A percentile compares a stretch with the other conserved stretches of the same genome.
These are phyloP conservation scores for Lasioglossum marginatum DNA, from an alignment of 2,888 invertebrate species.

Conservation along the genomic window DNA sequence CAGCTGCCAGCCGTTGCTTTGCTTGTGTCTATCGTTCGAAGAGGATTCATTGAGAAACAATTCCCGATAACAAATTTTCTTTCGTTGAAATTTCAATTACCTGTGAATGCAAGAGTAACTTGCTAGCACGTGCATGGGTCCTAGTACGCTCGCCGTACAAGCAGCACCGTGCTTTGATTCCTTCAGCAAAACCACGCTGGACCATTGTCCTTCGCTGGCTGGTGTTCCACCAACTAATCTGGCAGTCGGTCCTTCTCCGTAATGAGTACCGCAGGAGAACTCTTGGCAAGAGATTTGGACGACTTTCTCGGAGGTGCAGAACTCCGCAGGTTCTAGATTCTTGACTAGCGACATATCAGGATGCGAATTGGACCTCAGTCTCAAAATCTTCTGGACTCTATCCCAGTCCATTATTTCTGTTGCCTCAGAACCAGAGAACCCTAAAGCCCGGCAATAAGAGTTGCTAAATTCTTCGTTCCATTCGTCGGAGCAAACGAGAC, in stretches of 20 bases:
- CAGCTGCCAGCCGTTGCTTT: conserved; percentile 80
- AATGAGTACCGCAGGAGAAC: conserved; percentile 82
- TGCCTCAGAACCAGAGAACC: conserved; percentile 85
- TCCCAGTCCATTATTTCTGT: conserved; percentile 84
- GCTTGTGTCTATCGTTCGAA: conserved; percentile 73
- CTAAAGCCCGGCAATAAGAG: conserved; percentile 86
- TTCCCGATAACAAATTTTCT: background rate
- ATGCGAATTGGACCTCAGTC: conserved; percentile 78
- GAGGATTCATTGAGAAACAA: background rate
- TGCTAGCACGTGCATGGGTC: conserved; percentile 83
- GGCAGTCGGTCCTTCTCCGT: conserved; percentile 81
- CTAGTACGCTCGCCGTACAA: conserved; percentile 83
- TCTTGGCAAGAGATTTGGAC: conserved; percentile 87
- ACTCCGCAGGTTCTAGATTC: conserved; percentile 84
- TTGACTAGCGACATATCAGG: conserved; percentile 80
- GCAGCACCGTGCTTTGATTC: conserved; percentile 80
- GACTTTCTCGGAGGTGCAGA: conserved; percentile 83
- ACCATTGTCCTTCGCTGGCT: conserved; percentile 86
- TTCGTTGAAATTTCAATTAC: conserved; percentile 61
- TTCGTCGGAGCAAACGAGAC: conserved; percentile 85
- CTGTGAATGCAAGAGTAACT: conserved; percentile 83
- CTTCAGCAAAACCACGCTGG: conserved; percentile 86
- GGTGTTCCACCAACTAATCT: conserved; percentile 85
- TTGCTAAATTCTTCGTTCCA: conserved; percentile 86
- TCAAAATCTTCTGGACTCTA: conserved; percentile 83